These are phyloP conservation scores for Anagyrus pseudococci DNA, from an alignment of 2,888 invertebrate species.

Conservation along the genomic window DNA sequence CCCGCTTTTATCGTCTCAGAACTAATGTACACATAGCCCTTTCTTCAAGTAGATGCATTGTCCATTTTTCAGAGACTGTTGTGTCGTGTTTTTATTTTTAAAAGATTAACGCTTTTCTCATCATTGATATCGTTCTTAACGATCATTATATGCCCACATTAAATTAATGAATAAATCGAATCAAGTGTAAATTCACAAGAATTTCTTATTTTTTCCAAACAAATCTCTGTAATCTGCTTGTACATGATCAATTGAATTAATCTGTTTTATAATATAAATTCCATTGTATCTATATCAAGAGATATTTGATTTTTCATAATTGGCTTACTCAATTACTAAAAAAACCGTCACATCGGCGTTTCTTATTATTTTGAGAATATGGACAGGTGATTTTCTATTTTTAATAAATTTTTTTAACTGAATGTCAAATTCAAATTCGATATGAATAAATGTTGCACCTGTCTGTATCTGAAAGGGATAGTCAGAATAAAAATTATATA, in stretches of 20 bases:
- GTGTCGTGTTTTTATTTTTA: slow-evolving; percentile 16
- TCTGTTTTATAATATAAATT: not conserved
- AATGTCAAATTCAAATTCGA: slow-evolving; percentile 16
- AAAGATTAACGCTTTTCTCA: slow-evolving; percentile 18
- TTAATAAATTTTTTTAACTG: slow-evolving; percentile 33
- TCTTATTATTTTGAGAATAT: slow-evolving; percentile 37
- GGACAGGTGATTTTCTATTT: slow-evolving; percentile 31
- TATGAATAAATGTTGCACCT: slow-evolving; percentile 29
- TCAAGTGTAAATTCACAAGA: not conserved
- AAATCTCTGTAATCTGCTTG: not conserved
- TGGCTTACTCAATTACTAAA: slow-evolving; percentile 20
- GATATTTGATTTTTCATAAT: slow-evolving; percentile 8
- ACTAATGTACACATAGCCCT: slow-evolving; percentile 22
- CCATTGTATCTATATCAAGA: not conserved
- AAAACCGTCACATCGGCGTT: slow-evolving; percentile 37
- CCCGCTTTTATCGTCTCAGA: slow-evolving; percentile 37
- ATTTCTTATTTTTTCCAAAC: slow-evolving; percentile 11
- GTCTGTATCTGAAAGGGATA: slow-evolving; percentile 33
- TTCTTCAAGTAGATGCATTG: slow-evolving; percentile 30
- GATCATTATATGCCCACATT: slow-evolving; percentile 12
- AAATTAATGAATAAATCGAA: slow-evolving; percentile 14
- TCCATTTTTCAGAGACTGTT: slow-evolving; percentile 15
- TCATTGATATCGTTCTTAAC: slow-evolving; percentile 19
- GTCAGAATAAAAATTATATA: not conserved
- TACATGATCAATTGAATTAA: not conserved